Conservation (phyloP, 1,140 invertebrate genomes). For the Dendrolimus punctatus region DNA sequence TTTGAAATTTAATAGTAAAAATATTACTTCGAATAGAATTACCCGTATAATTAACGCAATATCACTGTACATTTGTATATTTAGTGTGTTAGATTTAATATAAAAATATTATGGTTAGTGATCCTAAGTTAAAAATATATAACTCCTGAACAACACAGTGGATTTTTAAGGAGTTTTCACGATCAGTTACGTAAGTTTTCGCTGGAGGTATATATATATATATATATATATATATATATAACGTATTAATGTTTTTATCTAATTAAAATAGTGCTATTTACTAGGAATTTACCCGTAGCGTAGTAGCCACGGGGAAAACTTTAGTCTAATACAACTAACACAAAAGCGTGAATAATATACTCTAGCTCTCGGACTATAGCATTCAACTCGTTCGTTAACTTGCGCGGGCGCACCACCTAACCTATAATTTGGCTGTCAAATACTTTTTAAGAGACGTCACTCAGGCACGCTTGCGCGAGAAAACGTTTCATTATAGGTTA, state of each 20-base stretch:
- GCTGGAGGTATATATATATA: not conserved
- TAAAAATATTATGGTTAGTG: too few relatives aligned
- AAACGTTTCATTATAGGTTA: slow-evolving; percentile 44
- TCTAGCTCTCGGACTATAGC: slow-evolving; percentile 13
- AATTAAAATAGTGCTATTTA: slow-evolving; percentile 2
- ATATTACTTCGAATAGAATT: too few relatives aligned
- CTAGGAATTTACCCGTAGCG: not conserved
- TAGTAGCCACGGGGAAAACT: not conserved
- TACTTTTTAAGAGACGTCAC: slow-evolving; percentile 42
- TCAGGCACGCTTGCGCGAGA: slow-evolving; percentile 22
- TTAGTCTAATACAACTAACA: not conserved
- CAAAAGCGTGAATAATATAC: not conserved
- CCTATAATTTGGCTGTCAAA: slow-evolving; percentile 52
- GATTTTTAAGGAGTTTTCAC: too few relatives aligned
- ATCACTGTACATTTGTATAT: too few relatives aligned
- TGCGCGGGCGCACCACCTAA: slow-evolving; percentile 15
- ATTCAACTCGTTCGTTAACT: slow-evolving; percentile 7
- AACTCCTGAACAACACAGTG: too few relatives aligned
- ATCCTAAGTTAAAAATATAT: too few relatives aligned
- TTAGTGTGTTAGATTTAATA: too few relatives aligned
- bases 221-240: not conserved
- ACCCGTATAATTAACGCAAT: too few relatives aligned
- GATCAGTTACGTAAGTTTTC: too few relatives aligned
- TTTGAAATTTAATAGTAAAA: too few relatives aligned
- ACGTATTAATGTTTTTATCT: not conserved